Base-by-base conservation (phyloP, 2,888 invertebrate species). In the Stenotaenia linearis region DNA sequence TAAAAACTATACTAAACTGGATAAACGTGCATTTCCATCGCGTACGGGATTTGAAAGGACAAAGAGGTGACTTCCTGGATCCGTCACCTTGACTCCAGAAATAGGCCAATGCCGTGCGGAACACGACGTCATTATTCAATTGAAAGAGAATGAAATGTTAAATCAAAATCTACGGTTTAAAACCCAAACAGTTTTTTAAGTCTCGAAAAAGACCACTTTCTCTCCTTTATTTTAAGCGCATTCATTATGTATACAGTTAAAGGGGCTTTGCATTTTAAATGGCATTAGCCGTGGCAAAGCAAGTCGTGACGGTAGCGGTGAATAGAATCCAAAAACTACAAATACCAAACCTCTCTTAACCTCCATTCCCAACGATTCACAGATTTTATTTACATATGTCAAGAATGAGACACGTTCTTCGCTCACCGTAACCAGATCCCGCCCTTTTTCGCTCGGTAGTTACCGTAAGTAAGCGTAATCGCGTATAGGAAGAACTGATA, bases 181-280 rank as follows among this genome's bases (percentile, higher is more conserved):
- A 50, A n/a, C n/a, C 50, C 3, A 50, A 50, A 2, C n/a, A 15
- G n/a, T 50, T 50, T 50, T 50, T 50, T 50, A n/a, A n/a, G 15
- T 6, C 50, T 50, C 18, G 50, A 50, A 50, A 50, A 50, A 50
- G n/a, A 18, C 50, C 50, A 50, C 18, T 50, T 50, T 50, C 50
- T 50, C 21, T 50, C 50, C 18, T 50, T 50, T 50, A 50, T 50
- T 32, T 74, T 28, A 74, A 74, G 74, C 74, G 25, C 74, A 74
- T 74, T 74, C 74, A 74, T 74, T 74, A 74, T 74, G 74, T 74
- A 74, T 74, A 74, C 32, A 30, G 30, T 74, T 74, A 74, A 30
- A 30, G 74, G 32, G 32, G 74, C 74, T 74, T 74, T 74, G 74
- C 74, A 74, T 74, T 74, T 74, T 74, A 74, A 74, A 74, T 32